Evolutionary conservation across 2,888 invertebrate genomes (phyloP), one percentile per base, ranked within the genome.

Genomic region (Drosophila neoperkinsi): DNA sequence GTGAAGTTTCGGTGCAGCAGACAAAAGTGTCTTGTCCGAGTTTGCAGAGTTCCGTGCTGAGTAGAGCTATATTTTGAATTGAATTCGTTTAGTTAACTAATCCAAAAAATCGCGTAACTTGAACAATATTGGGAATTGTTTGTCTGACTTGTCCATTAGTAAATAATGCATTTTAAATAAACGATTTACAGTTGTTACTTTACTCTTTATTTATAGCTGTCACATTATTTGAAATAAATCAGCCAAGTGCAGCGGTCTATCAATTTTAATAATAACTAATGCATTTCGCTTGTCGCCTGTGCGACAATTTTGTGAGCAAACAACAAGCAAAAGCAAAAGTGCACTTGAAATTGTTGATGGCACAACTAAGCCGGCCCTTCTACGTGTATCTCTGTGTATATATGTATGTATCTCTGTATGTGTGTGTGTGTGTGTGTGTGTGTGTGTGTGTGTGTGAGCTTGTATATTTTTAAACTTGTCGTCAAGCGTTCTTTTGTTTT

Each of bases 291-390:
- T 68, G 81, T 70, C 74, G 58, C 62, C 71, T 69, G 81, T 51
- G 28, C 70, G 16, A 53, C 43, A 25, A 56, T 38, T 49, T 53
- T 69, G 25, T 43, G 21, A 46, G 38, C 46, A 69, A 73, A 69
- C 68, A 77, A 70, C 38, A 64, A 58, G 73, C 59, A 89, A 84
- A 89, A 89, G 81, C 73, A 81, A 82, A 82, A 84, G 88, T 84
- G 88, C 90, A 84, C 84, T 84, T 84, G 90, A 84, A 89, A 77
- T 84, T 87, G 84, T 84, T 89, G 77, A 79, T 75, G 74, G 76
- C 58, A 71, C 68, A 83, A 75, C 84, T 75, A 78, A 86, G 87
- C 68, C 34, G 66, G 13, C 50, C 53, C 58, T 51, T 30, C 30
- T 38, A 41, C 62, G 61, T 64, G 16, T 46, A 46, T 46, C 25